These are phyloP conservation scores for Scolanthus callimorphus DNA, from an alignment of 92 coral and sea anemone species.

Conservation along the genomic window DNA sequence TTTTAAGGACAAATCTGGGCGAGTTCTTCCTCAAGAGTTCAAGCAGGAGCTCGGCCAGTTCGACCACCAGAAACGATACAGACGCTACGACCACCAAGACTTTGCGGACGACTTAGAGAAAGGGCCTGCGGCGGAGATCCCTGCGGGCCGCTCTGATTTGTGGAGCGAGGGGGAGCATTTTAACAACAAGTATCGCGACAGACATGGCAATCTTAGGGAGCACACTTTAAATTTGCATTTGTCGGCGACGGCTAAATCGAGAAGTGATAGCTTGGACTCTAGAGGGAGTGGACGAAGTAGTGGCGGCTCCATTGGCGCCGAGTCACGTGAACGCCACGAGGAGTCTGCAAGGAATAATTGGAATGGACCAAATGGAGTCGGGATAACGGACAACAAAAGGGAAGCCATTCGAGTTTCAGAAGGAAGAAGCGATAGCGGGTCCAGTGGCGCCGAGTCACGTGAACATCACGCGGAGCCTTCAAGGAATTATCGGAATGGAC, in stretches of 20 bases:
- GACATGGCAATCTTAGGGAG: slow-evolving; percentile 60
- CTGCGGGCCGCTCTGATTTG: slow-evolving; percentile 24
- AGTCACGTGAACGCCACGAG: too few relatives aligned
- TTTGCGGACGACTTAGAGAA: slow-evolving; percentile 39
- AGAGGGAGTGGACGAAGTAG: not conserved
- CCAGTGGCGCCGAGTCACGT: too few relatives aligned
- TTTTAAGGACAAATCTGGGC: slow-evolving; percentile 28
- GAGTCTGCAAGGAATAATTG: too few relatives aligned
- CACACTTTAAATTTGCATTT: slow-evolving; percentile 27
- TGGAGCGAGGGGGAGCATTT: slow-evolving; percentile 90
- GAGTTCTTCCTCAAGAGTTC: slow-evolving; percentile 62
- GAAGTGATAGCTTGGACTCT: not conserved
- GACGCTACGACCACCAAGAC: slow-evolving; percentile 67
- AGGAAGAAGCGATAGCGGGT: too few relatives aligned
- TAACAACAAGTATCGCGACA: slow-evolving; percentile 48
- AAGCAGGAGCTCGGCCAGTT: slow-evolving; percentile 45
- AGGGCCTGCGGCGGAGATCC: slow-evolving; percentile 23
- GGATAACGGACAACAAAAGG: too few relatives aligned
- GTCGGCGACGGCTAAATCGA: not conserved
- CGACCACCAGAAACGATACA: slow-evolving; percentile 48
- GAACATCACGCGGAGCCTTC: too few relatives aligned
- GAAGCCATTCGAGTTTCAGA: too few relatives aligned
- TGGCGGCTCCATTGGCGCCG: too few relatives aligned
- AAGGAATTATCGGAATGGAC: too few relatives aligned
- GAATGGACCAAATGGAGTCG: too few relatives aligned